These are phyloP conservation scores for Heliconius hewitsoni DNA, from an alignment of 1,140 invertebrate genomes.

Conservation along the genomic window DNA sequence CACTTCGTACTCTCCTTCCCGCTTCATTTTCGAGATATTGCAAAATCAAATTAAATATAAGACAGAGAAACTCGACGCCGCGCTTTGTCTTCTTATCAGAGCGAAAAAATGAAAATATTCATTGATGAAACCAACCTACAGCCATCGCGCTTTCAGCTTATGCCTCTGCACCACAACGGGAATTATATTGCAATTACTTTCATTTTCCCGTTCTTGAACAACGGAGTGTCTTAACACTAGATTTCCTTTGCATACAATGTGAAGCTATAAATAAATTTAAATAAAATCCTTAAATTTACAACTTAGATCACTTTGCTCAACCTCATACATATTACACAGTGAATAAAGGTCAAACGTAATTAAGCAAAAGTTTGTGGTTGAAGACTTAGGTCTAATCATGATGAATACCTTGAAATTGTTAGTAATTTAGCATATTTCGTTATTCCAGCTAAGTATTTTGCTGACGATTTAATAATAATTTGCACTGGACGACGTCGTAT, in stretches of 20 bases:
- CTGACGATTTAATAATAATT: not conserved
- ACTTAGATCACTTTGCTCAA: not conserved
- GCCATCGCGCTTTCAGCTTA: too few relatives aligned
- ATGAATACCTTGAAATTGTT: conserved; percentile 1
- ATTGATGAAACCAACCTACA: too few relatives aligned
- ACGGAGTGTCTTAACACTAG: too few relatives aligned
- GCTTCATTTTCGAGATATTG: too few relatives aligned
- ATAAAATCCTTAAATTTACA: not conserved
- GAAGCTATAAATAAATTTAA: not conserved
- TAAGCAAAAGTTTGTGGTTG: conserved; percentile 7
- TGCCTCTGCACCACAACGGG: too few relatives aligned
- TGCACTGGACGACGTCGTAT: not conserved
- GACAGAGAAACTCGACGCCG: not conserved
- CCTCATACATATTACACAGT: not conserved
- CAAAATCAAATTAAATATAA: too few relatives aligned
- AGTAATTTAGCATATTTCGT: not conserved
- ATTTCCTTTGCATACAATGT: not conserved
- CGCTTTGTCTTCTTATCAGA: not conserved
- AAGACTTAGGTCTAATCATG: not conserved
- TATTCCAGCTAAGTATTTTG: not conserved
- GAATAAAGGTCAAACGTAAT: conserved; percentile 14
- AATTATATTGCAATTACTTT: not conserved
- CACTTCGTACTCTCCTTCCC: too few relatives aligned
- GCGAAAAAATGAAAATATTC: too few relatives aligned
- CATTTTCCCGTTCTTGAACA: not conserved